Evolutionary conservation across 2,797 vertebrate species (phyloP).

Genomic region (Glyptemys insculpta): DNA sequence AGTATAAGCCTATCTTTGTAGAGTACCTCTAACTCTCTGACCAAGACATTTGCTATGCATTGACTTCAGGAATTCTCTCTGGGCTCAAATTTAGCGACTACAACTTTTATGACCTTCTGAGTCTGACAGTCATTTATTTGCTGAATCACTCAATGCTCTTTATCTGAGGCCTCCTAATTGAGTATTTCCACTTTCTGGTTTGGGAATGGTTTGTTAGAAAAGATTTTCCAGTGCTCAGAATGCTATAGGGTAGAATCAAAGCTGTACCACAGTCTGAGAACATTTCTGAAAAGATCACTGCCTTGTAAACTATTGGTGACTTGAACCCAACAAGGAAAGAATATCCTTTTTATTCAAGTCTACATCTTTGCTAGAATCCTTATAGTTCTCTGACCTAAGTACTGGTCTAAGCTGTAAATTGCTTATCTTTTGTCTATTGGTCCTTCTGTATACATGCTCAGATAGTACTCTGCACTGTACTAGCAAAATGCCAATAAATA

Average conservation of each 20-base stretch:
- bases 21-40: too few species aligned
- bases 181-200: not conserved
- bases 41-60: not conserved
- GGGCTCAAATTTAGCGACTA: not conserved
- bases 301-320: not conserved
- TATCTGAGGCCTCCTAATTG: not conserved
- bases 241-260: not conserved
- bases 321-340: not conserved
- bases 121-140: not conserved
- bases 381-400: not conserved
- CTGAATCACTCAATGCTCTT: not conserved
- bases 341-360: not conserved
- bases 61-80: not conserved
- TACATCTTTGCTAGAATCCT: not conserved
- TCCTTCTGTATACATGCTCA: not conserved
- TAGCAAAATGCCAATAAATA: not conserved
- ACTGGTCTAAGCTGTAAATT: not conserved
- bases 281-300: not conserved
- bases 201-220: not conserved
- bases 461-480: not conserved
- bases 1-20: not conserved
- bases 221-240: not conserved
- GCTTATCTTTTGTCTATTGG: not conserved
- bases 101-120: not conserved
- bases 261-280: not conserved